Evolutionary conservation across 2,888 invertebrate genomes (phyloP).

Genomic region (Poecilus cupreus): DNA sequence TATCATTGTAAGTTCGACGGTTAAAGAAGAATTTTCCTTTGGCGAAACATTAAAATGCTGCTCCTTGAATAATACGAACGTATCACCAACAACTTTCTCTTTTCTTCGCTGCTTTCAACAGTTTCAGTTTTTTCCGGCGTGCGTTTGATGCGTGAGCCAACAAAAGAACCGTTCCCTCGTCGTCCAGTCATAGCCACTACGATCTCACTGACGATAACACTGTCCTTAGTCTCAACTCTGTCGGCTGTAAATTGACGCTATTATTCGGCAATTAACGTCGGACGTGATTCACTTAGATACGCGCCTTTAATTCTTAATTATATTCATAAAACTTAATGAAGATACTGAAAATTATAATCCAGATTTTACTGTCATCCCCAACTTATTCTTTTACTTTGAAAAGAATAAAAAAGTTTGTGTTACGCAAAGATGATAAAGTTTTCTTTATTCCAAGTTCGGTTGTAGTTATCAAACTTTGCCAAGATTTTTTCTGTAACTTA

Average conservation of each 20-base stretch:
- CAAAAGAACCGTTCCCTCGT: background rate
- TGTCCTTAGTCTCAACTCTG: background rate
- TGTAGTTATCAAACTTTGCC: background rate
- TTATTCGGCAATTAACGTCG: slow-evolving; percentile 49
- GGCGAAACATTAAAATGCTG: no score
- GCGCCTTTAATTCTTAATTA: slow-evolving; percentile 54
- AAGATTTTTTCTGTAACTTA: background rate
- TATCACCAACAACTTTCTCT: background rate
- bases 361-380: slow-evolving; percentile 21
- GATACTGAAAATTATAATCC: slow-evolving; percentile 48
- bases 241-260: slow-evolving; percentile 42
- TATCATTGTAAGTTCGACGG: no score
- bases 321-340: slow-evolving; percentile 50
- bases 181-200: background rate
- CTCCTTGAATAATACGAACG: background rate
- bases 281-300: slow-evolving; percentile 51
- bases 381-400: slow-evolving; percentile 15
- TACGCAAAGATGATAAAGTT: slow-evolving; percentile 9
- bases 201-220: background rate
- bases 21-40: no score
- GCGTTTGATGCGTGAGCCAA: background rate
- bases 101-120: background rate
- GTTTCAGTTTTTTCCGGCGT: background rate
- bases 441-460: slow-evolving; percentile 14
- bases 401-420: slow-evolving; percentile 23